A percentile compares a stretch with the other conserved stretches of the same genome.
These are phyloP conservation scores for Enteromius argenteus DNA, from an alignment of 2,797 vertebrate species.

Conservation along the genomic window DNA sequence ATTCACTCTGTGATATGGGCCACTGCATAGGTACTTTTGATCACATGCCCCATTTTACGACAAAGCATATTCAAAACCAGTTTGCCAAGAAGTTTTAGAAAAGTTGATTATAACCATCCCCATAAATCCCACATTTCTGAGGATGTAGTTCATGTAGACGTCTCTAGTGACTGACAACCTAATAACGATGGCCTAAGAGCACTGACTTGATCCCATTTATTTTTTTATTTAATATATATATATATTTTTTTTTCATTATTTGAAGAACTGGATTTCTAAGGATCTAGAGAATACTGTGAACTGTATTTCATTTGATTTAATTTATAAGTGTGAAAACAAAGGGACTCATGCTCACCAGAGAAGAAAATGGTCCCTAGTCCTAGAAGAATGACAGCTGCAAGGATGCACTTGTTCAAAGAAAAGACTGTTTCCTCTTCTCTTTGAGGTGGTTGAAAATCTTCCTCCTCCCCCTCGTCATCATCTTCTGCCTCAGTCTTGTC, in stretches of 20 bases:
- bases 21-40: background rate
- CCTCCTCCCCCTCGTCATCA: slow-evolving; percentile 71
- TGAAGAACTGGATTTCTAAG: background rate
- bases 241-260: background rate
- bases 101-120: background rate
- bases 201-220: too few species aligned
- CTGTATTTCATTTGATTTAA: background rate
- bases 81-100: background rate
- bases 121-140: background rate
- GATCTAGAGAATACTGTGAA: background rate
- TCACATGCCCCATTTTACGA: slow-evolving; percentile 24
- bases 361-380: slow-evolving; percentile 81
- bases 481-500: slow-evolving; percentile 66
- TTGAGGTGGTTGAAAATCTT: slow-evolving; percentile 73
- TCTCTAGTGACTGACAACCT: slow-evolving; percentile 15
- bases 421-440: slow-evolving; percentile 72
- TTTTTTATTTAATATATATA: too few species aligned
- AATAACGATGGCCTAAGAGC: background rate
- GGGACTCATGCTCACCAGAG: slow-evolving; percentile 71
- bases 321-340: background rate
- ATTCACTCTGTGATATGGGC: slow-evolving; percentile 5
- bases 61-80: background rate
- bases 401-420: slow-evolving; percentile 84
- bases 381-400: slow-evolving; percentile 79
- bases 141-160: background rate